phyloP scores from a whole-genome alignment of 2,797 vertebrate species.

The Glyptemys insculpta region DNA sequence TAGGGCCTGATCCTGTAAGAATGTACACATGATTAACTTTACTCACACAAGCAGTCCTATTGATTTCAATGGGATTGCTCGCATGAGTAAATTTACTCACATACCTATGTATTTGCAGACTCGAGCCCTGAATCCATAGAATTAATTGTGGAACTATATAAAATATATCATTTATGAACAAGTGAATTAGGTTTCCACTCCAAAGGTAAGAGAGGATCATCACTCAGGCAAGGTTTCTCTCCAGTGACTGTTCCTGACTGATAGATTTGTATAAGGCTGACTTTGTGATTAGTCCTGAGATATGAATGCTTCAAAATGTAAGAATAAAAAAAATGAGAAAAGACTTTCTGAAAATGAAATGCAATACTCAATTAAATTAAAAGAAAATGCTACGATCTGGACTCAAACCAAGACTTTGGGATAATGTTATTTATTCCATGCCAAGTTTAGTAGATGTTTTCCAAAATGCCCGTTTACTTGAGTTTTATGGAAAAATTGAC shows the following conservation, averaged over 20 bases:
- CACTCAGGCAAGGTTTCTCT: constrained; percentile 55
- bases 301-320: constrained; percentile 60
- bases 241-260: constrained; percentile 47
- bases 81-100: constrained; percentile 46
- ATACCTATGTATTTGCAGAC: constrained; percentile 27
- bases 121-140: constrained; percentile 57
- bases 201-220: constrained; percentile 73
- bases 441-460: constrained; percentile 74
- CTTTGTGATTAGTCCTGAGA: constrained; percentile 59
- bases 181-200: constrained; percentile 66
- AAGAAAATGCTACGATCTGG: constrained; percentile 73
- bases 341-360: constrained; percentile 76
- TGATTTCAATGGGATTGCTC: not conserved
- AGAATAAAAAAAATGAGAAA: constrained; percentile 48
- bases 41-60: not conserved
- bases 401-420: constrained; percentile 75
- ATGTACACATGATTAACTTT: constrained; percentile 36
- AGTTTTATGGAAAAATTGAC: constrained; percentile 73
- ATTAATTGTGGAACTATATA: constrained; percentile 58
- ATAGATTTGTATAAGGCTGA: constrained; percentile 57
- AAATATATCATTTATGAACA: constrained; percentile 73
- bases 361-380: constrained; percentile 78
- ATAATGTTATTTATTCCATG: constrained; percentile 65
- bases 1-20: not conserved
- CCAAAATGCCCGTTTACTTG: constrained; percentile 66